Percentiles rank a stretch among this genome's conserved stretches.
Evolutionary conservation across 2,113 vertebrate species (phyloP).

Genomic region (Coryphaenoides rupestris): DNA sequence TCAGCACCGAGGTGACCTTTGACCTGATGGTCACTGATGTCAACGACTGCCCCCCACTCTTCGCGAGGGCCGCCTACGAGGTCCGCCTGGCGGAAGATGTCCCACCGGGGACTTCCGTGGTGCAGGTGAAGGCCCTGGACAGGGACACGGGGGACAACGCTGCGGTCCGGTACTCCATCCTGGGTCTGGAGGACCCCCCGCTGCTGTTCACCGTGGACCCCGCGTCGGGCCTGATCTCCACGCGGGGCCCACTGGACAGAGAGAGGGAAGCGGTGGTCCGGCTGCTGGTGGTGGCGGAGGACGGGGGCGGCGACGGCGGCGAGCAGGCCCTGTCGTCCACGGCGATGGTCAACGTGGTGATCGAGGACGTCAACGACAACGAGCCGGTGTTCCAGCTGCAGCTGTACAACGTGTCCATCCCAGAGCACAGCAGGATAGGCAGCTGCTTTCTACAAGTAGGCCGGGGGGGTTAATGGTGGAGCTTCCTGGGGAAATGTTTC

Average conservation of each 20-base stretch:
- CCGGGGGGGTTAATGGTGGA: constrained; percentile 4
- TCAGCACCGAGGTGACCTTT: constrained; percentile 70
- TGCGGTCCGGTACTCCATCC: constrained; percentile 73
- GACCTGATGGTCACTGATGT: constrained; percentile 75
- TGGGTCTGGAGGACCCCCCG: constrained; percentile 18
- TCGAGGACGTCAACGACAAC: constrained; percentile 89
- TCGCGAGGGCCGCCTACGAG: constrained; percentile 68
- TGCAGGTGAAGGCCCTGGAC: constrained; percentile 76
- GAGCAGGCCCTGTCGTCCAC: constrained; percentile 73
- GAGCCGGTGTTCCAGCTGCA: constrained; percentile 81
- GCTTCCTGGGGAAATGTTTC: background rate
- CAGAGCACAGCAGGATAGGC: constrained; percentile 74
- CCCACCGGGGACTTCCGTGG: constrained; percentile 70
- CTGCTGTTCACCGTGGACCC: constrained; percentile 71
- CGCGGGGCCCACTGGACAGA: constrained; percentile 71
- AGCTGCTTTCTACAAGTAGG: constrained; percentile 86
- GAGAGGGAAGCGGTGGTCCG: constrained; percentile 73
- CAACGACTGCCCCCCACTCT: constrained; percentile 82
- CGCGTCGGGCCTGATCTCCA: constrained; percentile 74
- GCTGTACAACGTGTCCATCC: constrained; percentile 77
- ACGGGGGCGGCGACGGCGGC: too few relatives aligned
- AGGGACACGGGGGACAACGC: constrained; percentile 78
- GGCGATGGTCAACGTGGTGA: constrained; percentile 72
- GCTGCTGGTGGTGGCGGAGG: constrained; percentile 79
- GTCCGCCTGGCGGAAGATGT: constrained; percentile 77